Conservation (phyloP, 2,113 vertebrate genomes). For the Pardalotus punctatus region DNA sequence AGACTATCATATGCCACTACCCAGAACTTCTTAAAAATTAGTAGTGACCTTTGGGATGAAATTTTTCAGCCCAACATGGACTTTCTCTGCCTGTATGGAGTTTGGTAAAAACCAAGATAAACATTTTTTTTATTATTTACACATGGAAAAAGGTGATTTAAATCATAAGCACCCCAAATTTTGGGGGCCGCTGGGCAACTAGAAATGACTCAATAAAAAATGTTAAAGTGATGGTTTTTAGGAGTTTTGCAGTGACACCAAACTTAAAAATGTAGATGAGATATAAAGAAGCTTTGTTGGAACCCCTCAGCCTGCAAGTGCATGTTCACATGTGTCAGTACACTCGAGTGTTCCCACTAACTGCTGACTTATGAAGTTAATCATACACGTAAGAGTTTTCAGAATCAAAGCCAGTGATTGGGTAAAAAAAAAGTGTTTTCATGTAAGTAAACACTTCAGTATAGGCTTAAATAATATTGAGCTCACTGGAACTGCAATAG, state of each 20-base stretch:
- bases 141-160: neutral
- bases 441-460: neutral
- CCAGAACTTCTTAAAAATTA: neutral
- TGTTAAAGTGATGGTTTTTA: neutral
- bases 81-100: neutral
- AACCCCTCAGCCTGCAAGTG: neutral
- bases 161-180: neutral
- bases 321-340: neutral
- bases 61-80: neutral
- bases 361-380: neutral
- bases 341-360: rapidly evolving
- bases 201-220: neutral
- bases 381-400: neutral
- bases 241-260: neutral
- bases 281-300: neutral
- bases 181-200: rapidly evolving
- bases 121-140: neutral
- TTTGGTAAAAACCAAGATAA: neutral
- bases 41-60: neutral
- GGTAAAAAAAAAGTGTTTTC: neutral
- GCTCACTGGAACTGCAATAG: neutral
- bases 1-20: neutral
- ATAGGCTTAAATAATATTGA: neutral
- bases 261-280: neutral
- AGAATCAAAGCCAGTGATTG: neutral